Evolutionary conservation across 2,797 vertebrate genomes (phyloP), one percentile per base, ranked within the genome.

Genomic region (Nannoperca australis): DNA sequence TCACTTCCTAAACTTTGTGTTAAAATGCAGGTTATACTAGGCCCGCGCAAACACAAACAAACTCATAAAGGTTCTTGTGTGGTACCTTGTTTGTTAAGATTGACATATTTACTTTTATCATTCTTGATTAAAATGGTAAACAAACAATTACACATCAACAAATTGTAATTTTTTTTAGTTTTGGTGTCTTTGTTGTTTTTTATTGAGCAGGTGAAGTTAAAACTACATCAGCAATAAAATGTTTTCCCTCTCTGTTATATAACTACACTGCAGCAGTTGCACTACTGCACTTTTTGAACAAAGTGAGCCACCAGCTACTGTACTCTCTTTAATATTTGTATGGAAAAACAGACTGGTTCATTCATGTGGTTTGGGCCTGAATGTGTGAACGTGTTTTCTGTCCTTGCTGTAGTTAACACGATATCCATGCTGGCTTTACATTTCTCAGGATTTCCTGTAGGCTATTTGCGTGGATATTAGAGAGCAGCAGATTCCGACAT

Each of bases 301-400:
- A 34, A 32, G 32, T 45, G 17, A 63, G 22, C 44, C 24, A 44
- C 45, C 32, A 42, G 12, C 54, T 45, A 30, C 24, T 1, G n/a
- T 36, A 18, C 27, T 30, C 17, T 40, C 66, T 54, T 47, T 14
- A 61, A 70, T 32, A 36, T 27, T 45, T 65, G 45, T 38, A 5
- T 38, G 32, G 1, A 13, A 36, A 62, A 12, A 18, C 45, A 40
- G 12, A 27, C 24, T 34, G 13, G 7, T 38, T 58, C 14, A 32
- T 67, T 58, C 27, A 67, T 24, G 54, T 58, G 79, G 63, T 66
- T 76, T 70, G 32, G 22, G 34, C 62, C 18, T 71, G 20, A 75
- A 69, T 50, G 53, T 66, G 53, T 60, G 32, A 50, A 62, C 49
- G 44, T 3, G n/a, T 53, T 75, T 45, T 70, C 44, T 51, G 49